Conservation (phyloP, 2,113 vertebrate species). For the Bolborhynchus lineola region DNA sequence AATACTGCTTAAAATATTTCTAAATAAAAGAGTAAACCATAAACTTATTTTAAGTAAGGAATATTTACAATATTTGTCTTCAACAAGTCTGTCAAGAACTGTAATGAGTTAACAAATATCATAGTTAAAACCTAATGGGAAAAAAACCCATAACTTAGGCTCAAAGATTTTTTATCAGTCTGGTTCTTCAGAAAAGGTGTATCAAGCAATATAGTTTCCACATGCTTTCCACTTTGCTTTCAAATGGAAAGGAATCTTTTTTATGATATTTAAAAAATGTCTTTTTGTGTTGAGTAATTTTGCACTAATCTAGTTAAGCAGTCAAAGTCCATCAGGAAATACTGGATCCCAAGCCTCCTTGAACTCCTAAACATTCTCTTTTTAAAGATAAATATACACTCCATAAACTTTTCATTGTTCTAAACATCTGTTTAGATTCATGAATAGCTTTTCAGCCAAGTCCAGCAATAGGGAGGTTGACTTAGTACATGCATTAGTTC, state of each 20-base stretch:
- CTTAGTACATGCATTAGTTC: not conserved
- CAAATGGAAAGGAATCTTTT: not conserved
- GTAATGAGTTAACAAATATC: not conserved
- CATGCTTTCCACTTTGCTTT: not conserved
- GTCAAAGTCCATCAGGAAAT: slow-evolving; percentile 32
- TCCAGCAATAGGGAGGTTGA: slow-evolving; percentile 19
- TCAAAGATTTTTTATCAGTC: not conserved
- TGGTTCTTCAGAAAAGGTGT: not conserved
- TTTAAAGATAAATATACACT: slow-evolving; percentile 69
- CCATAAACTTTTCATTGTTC: slow-evolving; percentile 67
- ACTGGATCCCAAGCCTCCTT: slow-evolving; percentile 37
- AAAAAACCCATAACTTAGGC: not conserved
- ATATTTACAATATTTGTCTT: not conserved
- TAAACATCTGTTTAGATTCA: slow-evolving; percentile 77
- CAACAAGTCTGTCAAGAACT: not conserved
- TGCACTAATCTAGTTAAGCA: slow-evolving; percentile 20
- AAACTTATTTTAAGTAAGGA: not conserved
- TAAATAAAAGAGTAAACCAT: not conserved
- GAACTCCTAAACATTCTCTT: slow-evolving; percentile 44
- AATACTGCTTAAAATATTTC: not conserved
- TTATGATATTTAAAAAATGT: slow-evolving; percentile 7
- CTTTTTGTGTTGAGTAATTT: slow-evolving; percentile 6
- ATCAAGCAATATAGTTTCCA: not conserved
- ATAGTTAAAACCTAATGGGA: not conserved
- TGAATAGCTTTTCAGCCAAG: slow-evolving; percentile 57